Conservation (phyloP, 1,140 invertebrate species). For the Bombyx mori region ASM3026992v2 NC_085114.1:11871001-11871500, state of each 20-base stretch:
- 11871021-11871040: too few relatives aligned
- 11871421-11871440: neutral
- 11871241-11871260: too few relatives aligned
- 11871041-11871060: too few relatives aligned
- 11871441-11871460: slow-evolving; percentile 5
- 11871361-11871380: slow-evolving; percentile 45
- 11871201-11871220: neutral
- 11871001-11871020: neutral
- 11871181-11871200: neutral
- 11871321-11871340: slow-evolving; percentile 31
- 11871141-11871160: too few relatives aligned
- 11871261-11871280: neutral
- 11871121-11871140: too few relatives aligned
- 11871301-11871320: slow-evolving; percentile 53
- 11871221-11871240: too few relatives aligned
- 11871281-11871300: slow-evolving; percentile 10
- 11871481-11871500: slow-evolving; percentile 14
- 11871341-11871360: slow-evolving; percentile 43
- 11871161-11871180: too few relatives aligned
- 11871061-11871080: too few relatives aligned
- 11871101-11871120: too few relatives aligned
- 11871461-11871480: slow-evolving; percentile 14
- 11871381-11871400: slow-evolving; percentile 51
- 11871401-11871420: slow-evolving; percentile 11
- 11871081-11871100: too few relatives aligned